Percentiles rank a stretch among this genome's conserved stretches.
These are phyloP conservation scores for Sitodiplosis mosellana DNA, from an alignment of 1,140 invertebrate species.

Conservation along the genomic window DNA sequence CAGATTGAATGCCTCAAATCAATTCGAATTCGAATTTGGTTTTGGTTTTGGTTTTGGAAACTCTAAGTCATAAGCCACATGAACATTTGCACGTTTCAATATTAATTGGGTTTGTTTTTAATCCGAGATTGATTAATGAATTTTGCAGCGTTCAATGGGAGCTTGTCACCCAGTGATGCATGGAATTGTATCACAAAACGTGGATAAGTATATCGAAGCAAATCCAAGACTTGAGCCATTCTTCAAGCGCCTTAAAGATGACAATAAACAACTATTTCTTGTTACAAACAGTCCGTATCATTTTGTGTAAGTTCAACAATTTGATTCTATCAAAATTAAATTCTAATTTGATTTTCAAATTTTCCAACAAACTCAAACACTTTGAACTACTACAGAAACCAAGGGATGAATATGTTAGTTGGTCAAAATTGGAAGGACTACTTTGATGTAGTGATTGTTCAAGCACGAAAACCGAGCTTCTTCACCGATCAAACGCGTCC, in stretches of 20 bases:
- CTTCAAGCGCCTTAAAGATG: conserved; percentile 51
- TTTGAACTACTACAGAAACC: conserved; percentile 43
- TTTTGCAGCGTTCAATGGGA: conserved; percentile 65
- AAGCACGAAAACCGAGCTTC: conserved; percentile 88
- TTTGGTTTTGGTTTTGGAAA: no score
- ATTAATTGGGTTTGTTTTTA: conserved; percentile 7
- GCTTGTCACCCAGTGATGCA: conserved; percentile 86
- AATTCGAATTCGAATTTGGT: conserved; percentile 1
- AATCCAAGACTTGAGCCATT: conserved; percentile 56
- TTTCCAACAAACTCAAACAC: neutral
- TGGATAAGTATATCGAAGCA: conserved; percentile 60
- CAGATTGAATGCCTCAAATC: no score
- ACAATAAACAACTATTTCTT: conserved; percentile 80
- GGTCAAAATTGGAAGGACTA: conserved; percentile 77
- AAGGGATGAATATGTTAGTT: conserved; percentile 77
- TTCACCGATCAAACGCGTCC: conserved; percentile 84
- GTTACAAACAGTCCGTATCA: conserved; percentile 93
- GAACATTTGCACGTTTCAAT: conserved; percentile 1
- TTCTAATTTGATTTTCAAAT: conserved; percentile 2
- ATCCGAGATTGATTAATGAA: conserved; percentile 3
- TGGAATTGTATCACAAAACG: conserved; percentile 58
- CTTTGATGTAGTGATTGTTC: conserved; percentile 90
- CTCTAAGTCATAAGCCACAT: neutral
- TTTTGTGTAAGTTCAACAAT: conserved; percentile 90
- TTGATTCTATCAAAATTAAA: conserved; percentile 1